Conservation (phyloP, 2,113 vertebrate genomes). For the Rhodinocichla rosea region DNA sequence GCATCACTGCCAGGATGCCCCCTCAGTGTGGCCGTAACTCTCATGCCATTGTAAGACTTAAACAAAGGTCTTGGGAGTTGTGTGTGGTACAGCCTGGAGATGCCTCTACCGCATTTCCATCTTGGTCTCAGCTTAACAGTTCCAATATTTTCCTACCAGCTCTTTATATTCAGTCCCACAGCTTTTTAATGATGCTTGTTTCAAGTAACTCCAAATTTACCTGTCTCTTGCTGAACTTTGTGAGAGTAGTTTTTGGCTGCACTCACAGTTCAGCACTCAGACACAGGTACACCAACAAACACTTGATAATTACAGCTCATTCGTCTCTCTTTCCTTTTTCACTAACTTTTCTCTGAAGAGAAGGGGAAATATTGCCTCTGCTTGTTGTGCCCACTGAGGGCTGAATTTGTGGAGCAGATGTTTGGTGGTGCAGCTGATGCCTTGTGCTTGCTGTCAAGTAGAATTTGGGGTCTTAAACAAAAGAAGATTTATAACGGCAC, state of each 20-base stretch:
- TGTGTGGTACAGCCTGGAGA: not conserved
- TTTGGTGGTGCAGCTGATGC: rapidly evolving
- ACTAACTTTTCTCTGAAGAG: not conserved
- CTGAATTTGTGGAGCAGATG: rapidly evolving
- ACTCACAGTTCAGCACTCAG: not conserved
- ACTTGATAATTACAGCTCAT: not conserved
- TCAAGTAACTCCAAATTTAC: not conserved
- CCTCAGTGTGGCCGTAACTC: not conserved
- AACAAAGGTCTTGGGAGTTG: not conserved
- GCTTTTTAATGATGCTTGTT: not conserved
- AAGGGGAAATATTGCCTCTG: not conserved
- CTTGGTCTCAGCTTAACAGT: not conserved
- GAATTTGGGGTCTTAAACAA: not conserved
- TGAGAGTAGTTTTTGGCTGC: not conserved
- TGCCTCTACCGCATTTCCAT: not conserved
- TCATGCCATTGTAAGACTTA: not conserved
- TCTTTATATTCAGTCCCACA: too few species aligned
- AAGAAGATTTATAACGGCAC: not conserved
- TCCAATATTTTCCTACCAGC: not conserved
- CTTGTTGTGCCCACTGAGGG: rapidly evolving
- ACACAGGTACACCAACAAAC: not conserved
- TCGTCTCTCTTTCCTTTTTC: not conserved
- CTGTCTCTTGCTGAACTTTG: not conserved
- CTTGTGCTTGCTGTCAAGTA: rapidly evolving
- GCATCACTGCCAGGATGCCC: not conserved